Evolutionary conservation across 2,113 vertebrate genomes (phyloP).

Genomic region (Edolisoma coerulescens): DNA sequence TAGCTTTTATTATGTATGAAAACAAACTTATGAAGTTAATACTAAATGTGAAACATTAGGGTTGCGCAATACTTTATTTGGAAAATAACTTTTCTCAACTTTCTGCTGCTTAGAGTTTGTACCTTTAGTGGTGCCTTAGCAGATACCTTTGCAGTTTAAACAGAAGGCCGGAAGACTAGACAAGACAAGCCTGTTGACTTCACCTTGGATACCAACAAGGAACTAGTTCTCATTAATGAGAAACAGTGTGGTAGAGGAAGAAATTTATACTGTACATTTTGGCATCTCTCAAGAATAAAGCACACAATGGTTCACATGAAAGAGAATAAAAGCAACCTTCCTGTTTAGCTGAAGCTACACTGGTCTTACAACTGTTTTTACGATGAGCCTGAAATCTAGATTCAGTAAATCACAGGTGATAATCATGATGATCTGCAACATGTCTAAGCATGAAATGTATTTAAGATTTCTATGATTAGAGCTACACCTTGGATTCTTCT

Average conservation of each 20-base stretch:
- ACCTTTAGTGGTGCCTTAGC: not conserved
- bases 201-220: not conserved
- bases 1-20: not conserved
- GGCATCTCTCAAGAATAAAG: not conserved
- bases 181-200: not conserved
- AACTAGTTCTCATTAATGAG: not conserved
- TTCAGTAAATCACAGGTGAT: not conserved
- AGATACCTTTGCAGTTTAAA: not conserved
- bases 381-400: not conserved
- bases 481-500: not conserved
- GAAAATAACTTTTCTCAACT: not conserved
- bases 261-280: rapidly evolving
- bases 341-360: not conserved
- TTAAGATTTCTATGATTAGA: not conserved
- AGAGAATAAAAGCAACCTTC: not conserved
- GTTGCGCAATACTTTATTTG: not conserved
- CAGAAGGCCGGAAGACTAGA: not conserved
- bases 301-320: not conserved
- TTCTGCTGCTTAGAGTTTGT: not conserved
- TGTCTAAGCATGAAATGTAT: not conserved
- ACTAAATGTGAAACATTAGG: not conserved
- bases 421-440: not conserved
- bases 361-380: not conserved
- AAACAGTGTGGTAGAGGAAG: not conserved
- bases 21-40: not conserved